Evolutionary conservation across 2,888 invertebrate species (phyloP).

Genomic region (Schrankia costaestrigalis): DNA sequence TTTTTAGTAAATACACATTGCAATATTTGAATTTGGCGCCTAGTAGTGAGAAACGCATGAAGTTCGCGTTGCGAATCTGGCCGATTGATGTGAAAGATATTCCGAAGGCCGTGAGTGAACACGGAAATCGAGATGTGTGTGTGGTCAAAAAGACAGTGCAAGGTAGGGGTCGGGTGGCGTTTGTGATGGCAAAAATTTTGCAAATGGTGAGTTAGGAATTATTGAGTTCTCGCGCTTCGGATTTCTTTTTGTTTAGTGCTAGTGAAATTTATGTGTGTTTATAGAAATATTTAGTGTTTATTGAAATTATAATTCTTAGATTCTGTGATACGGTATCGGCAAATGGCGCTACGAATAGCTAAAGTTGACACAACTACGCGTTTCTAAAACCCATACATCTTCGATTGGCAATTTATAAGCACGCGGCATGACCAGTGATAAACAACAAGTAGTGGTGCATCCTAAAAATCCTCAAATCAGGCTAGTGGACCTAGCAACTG

Average conservation of each 20-base stretch:
- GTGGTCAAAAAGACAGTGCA: slow-evolving; percentile 85
- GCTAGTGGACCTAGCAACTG: slow-evolving; percentile 74
- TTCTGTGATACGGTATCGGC: slow-evolving; percentile 75
- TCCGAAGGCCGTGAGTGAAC: slow-evolving; percentile 84
- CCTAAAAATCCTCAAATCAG: slow-evolving; percentile 64
- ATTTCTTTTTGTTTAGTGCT: slow-evolving; percentile 62
- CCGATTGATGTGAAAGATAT: slow-evolving; percentile 84
- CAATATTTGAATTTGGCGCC: slow-evolving; percentile 75
- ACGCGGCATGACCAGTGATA: slow-evolving; percentile 69
- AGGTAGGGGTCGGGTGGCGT: slow-evolving; percentile 89
- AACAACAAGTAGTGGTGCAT: slow-evolving; percentile 72
- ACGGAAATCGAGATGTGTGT: slow-evolving; percentile 82
- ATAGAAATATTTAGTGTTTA: slow-evolving; percentile 66
- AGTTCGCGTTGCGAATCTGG: slow-evolving; percentile 82
- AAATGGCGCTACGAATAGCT: slow-evolving; percentile 80
- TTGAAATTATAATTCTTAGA: slow-evolving; percentile 67
- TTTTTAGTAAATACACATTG: slow-evolving; percentile 28
- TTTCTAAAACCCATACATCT: slow-evolving; percentile 72
- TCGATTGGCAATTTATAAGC: slow-evolving; percentile 62
- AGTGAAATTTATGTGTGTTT: slow-evolving; percentile 66
- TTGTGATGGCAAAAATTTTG: slow-evolving; percentile 89
- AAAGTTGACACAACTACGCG: slow-evolving; percentile 81
- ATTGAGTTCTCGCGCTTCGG: slow-evolving; percentile 60
- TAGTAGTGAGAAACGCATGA: slow-evolving; percentile 67
- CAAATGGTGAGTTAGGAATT: slow-evolving; percentile 86